Percentiles rank a stretch among this genome's conserved stretches.
Conservation (phyloP, 2,113 vertebrate species). For the Tursiops truncatus region DNA sequence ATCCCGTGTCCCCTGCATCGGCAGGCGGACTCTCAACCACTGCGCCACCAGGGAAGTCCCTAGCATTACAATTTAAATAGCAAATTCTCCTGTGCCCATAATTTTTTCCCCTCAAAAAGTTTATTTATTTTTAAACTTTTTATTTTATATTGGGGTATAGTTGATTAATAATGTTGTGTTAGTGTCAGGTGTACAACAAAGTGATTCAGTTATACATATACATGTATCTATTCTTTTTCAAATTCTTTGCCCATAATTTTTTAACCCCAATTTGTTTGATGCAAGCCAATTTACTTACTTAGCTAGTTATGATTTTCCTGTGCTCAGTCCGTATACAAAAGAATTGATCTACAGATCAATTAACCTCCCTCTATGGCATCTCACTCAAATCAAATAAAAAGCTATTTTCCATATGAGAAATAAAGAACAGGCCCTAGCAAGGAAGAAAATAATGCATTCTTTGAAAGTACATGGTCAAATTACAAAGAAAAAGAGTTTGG, state of each 20-base stretch:
- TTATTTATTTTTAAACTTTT: too few relatives aligned
- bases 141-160: too few relatives aligned
- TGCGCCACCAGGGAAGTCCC: too few relatives aligned
- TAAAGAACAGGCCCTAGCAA: not conserved
- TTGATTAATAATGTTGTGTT: too few relatives aligned
- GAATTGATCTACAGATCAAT: not conserved
- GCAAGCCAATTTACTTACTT: not conserved
- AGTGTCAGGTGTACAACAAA: too few relatives aligned
- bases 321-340: not conserved
- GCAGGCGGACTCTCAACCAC: too few relatives aligned
- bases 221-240: not conserved
- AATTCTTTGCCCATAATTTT: not conserved
- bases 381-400: not conserved
- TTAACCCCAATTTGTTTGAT: not conserved
- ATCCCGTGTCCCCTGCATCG: too few relatives aligned
- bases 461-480: conserved; percentile 58
- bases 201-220: too few relatives aligned
- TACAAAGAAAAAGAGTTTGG: conserved; percentile 49
- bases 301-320: not conserved
- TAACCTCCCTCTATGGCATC: not conserved
- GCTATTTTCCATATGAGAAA: not conserved
- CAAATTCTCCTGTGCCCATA: not conserved
- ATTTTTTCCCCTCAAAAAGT: not conserved
- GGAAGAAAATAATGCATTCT: not conserved
- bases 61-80: not conserved